Evolutionary conservation across 2,113 vertebrate species (phyloP), one percentile per base, ranked within the genome.

Genomic region (Sorex araneus): DNA sequence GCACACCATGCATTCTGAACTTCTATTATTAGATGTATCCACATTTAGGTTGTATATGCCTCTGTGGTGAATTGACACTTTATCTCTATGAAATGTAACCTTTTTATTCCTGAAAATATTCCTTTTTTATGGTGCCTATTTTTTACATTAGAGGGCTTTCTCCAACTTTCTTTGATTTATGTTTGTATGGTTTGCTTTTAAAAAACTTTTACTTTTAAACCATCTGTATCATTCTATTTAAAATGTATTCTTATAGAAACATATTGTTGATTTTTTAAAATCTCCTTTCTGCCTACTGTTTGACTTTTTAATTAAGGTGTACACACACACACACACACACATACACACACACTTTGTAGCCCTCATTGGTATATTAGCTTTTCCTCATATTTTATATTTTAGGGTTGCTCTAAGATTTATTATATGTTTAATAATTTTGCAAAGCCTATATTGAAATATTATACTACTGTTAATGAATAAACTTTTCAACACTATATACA

Each of bases 41-140:
- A 86, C 32, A 76, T 16, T 83, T 83, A n/a, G 2, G 12, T 85
- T 76, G 50, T 47, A 9, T 43, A 66, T 34, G 23, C 64, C 63
- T 84, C 23, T 21, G 23, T 57, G 43, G 73, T 87, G 66, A 92
- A 89, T 16, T 78, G 3, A 73, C 21, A 34, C 18, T 74, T 82
- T 36, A 63, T 69, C n/a, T 69, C 47, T 78, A 76, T 82, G 27
- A 79, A 94, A 32, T 64, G 7, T 69, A 83, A 73, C 54, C 5
- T 64, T 50, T 78, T 90, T 63, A 74, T 69, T 73, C 84, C 54
- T 3, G 60, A n/a, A n/a, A 79, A 84, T 79, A 32, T 34, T 88
- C 70, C 57, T 85, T 90, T 79, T 34, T 36, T 40, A 60, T 71
- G 3, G 10, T 45, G 25, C 69, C 66, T 66, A 6, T 23, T 81